A percentile compares a stretch with the other conserved stretches of the same genome.
These are phyloP conservation scores for Agrochola lota DNA, from an alignment of 2,888 invertebrate genomes.

Conservation along the genomic window DNA sequence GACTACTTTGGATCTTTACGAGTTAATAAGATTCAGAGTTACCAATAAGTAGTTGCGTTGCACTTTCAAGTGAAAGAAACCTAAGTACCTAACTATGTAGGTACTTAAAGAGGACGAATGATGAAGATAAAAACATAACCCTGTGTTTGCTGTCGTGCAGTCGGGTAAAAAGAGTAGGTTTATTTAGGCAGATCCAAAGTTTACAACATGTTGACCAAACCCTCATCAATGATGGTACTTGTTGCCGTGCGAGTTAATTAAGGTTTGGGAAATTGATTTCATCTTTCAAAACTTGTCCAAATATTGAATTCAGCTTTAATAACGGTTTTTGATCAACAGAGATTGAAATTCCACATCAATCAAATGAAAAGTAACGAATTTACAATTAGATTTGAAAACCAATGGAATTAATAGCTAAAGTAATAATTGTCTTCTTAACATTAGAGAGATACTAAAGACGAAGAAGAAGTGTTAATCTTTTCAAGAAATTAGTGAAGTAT, in stretches of 20 bases:
- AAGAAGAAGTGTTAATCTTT: background rate
- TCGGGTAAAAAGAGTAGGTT: background rate
- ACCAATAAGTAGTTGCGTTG: background rate
- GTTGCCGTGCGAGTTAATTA: background rate
- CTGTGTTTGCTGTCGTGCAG: background rate
- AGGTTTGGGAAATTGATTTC: conserved; percentile 3
- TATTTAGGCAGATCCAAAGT: background rate
- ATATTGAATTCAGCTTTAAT: background rate
- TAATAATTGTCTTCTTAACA: background rate
- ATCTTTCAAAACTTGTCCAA: background rate
- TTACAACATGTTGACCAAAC: background rate
- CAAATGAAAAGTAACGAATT: conserved; percentile 8
- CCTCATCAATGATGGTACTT: background rate
- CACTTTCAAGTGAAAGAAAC: background rate
- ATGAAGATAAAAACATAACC: too few relatives aligned
- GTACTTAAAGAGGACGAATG: too few relatives aligned
- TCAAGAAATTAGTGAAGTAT: conserved; percentile 2
- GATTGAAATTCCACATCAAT: conserved; percentile 16
- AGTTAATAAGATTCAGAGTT: background rate
- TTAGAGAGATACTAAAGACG: background rate
- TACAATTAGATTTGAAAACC: background rate
- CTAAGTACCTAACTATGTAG: too few relatives aligned
- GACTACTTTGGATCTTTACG: background rate
- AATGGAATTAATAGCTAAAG: background rate
- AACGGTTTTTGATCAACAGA: background rate